These are phyloP conservation scores for Neuroscelio doddi DNA, from an alignment of 2,888 invertebrate genomes.

Conservation along the genomic window DNA sequence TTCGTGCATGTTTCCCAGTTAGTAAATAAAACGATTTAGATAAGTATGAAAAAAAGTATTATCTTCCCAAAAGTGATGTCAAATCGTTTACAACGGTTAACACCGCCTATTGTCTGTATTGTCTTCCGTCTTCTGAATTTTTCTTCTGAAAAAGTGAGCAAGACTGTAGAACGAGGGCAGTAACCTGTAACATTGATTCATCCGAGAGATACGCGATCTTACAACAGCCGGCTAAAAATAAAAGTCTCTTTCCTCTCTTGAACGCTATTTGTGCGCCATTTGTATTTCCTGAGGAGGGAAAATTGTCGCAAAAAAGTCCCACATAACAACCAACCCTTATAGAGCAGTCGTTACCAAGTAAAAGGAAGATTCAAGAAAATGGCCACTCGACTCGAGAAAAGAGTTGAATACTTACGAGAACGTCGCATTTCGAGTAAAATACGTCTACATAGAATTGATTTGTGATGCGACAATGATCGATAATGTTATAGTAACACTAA, in stretches of 20 bases:
- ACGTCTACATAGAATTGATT: no score
- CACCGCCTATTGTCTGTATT: no score
- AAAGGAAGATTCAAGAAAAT: constrained; percentile 37
- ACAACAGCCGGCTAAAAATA: constrained; percentile 40
- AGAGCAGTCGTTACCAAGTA: constrained; percentile 20
- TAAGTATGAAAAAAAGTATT: no score
- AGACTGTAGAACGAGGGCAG: no score
- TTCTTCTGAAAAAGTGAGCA: neutral
- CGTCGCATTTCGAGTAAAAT: constrained; percentile 29
- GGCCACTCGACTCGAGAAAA: constrained; percentile 32
- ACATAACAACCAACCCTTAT: constrained; percentile 35
- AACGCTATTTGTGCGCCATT: constrained; percentile 9
- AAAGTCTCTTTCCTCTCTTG: constrained; percentile 23
- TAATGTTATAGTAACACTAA: constrained; percentile 40
- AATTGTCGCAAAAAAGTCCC: constrained; percentile 36
- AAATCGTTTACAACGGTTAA: no score
- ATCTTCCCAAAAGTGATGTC: no score
- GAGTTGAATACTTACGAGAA: constrained; percentile 38
- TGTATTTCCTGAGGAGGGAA: constrained; percentile 34
- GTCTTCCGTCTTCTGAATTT: no score
- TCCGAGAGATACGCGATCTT: constrained; percentile 23
- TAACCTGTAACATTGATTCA: no score
- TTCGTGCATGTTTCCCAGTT: no score
- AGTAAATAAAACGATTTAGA: no score
- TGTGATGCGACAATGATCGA: constrained; percentile 30